Percentiles rank a stretch among this genome's conserved stretches.
phyloP scores from a whole-genome alignment of 2,797 vertebrate genomes.

The Pogonophryne albipinna region DNA sequence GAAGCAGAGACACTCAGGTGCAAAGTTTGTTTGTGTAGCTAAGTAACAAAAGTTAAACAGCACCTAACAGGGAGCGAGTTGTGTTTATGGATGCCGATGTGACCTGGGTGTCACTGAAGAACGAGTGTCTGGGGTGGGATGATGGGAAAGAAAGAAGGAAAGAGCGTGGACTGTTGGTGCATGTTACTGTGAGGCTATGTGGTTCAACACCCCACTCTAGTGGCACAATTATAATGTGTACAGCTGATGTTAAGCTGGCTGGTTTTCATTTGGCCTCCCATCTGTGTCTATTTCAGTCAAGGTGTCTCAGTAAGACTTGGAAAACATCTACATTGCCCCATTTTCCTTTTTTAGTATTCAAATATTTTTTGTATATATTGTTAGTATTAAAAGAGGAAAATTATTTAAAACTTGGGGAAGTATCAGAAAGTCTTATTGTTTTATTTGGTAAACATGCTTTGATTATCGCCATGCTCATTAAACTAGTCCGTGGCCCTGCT shows the following conservation, averaged over 20 bases:
- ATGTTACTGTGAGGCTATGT: background rate
- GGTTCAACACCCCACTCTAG: conserved; percentile 76
- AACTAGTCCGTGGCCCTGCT: background rate
- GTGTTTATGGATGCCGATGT: conserved; percentile 68
- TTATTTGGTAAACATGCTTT: background rate
- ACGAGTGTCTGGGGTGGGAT: conserved; percentile 24
- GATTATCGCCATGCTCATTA: background rate
- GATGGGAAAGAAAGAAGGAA: conserved; percentile 7
- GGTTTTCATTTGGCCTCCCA: too few relatives aligned
- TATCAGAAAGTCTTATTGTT: background rate
- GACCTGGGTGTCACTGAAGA: conserved; percentile 59
- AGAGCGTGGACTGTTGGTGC: background rate
- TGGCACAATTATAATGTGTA: conserved; percentile 37
- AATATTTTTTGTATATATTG: too few relatives aligned
- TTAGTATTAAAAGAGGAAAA: too few relatives aligned
- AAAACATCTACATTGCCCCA: too few relatives aligned
- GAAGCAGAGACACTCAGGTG: conserved; percentile 72
- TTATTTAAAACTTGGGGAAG: too few relatives aligned
- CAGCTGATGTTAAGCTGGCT: background rate
- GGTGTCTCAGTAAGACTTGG: too few relatives aligned
- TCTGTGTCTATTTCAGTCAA: too few relatives aligned
- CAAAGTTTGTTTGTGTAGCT: conserved; percentile 71
- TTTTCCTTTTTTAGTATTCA: too few relatives aligned
- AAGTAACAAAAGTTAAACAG: conserved; percentile 73
- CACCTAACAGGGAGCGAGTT: conserved; percentile 6